These are phyloP conservation scores for Leptodactylus fuscus DNA, from an alignment of 2,113 vertebrate species.

Conservation along the genomic window DNA sequence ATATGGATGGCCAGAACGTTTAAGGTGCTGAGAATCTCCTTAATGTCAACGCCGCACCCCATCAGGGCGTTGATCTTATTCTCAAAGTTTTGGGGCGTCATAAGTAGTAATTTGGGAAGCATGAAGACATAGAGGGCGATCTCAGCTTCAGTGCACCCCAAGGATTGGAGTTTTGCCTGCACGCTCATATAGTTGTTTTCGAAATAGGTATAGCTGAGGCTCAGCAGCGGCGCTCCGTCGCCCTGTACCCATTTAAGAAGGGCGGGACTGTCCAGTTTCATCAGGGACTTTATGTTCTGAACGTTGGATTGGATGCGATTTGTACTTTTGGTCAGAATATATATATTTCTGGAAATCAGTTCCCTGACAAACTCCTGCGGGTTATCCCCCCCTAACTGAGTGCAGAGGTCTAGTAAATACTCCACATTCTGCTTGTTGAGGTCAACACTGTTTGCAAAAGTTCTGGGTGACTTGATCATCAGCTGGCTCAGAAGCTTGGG, in stretches of 20 bases:
- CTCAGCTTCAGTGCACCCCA: slow-evolving; percentile 69
- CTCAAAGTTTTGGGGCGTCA: slow-evolving; percentile 70
- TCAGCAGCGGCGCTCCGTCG: slow-evolving; percentile 72
- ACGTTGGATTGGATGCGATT: slow-evolving; percentile 76
- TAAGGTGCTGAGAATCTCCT: slow-evolving; percentile 72
- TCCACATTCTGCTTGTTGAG: slow-evolving; percentile 78
- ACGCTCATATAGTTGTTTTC: slow-evolving; percentile 73
- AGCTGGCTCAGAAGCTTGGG: slow-evolving; percentile 73
- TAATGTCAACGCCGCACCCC: slow-evolving; percentile 70
- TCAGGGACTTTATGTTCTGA: slow-evolving; percentile 68
- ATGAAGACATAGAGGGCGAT: slow-evolving; percentile 69
- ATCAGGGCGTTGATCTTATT: slow-evolving; percentile 77
- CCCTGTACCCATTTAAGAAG: slow-evolving; percentile 74
- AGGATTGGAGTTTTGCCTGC: slow-evolving; percentile 68
- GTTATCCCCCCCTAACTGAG: slow-evolving; percentile 68
- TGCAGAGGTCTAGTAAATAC: slow-evolving; percentile 70
- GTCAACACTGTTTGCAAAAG: slow-evolving; percentile 80
- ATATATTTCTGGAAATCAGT: slow-evolving; percentile 78
- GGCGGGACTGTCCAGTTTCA: slow-evolving; percentile 70
- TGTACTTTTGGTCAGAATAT: slow-evolving; percentile 79
- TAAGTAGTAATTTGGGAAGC: slow-evolving; percentile 71
- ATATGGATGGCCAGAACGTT: slow-evolving; percentile 75
- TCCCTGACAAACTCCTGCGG: slow-evolving; percentile 72
- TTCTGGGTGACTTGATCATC: slow-evolving; percentile 75
- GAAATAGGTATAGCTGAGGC: slow-evolving; percentile 73